Conservation (phyloP, 35 echinoderm and acorn worm species). For the Holothuria glaberrima region DNA sequence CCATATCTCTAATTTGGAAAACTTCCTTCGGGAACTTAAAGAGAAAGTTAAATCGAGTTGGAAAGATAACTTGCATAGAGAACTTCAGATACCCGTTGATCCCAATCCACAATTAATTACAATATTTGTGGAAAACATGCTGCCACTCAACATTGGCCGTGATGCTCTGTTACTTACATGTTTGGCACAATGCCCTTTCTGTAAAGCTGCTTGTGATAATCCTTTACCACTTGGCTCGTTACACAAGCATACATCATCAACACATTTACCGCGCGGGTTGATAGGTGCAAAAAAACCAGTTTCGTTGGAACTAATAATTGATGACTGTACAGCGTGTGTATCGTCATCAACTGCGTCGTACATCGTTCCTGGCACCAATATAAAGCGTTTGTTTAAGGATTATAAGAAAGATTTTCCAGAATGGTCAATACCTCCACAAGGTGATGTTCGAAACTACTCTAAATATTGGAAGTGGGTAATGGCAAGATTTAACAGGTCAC, state of each 20-base stretch:
- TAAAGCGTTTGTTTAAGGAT: background rate
- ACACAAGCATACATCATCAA: background rate
- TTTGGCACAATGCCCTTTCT: slow-evolving; percentile 19
- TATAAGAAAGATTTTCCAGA: slow-evolving; percentile 19
- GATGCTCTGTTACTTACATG: background rate
- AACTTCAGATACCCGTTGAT: background rate
- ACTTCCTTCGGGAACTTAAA: background rate
- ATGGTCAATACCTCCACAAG: background rate
- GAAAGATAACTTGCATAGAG: background rate
- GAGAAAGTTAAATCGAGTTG: background rate
- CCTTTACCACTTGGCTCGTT: background rate
- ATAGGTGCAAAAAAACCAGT: background rate
- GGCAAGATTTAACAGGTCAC: background rate
- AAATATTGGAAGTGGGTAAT: slow-evolving; percentile 22
- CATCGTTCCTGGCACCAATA: background rate
- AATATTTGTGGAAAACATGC: background rate
- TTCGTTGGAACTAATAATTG: background rate
- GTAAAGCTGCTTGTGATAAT: slow-evolving; percentile 25
- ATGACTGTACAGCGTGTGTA: background rate
- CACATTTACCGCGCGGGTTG: slow-evolving; percentile 7
- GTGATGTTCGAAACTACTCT: background rate
- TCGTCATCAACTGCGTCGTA: background rate
- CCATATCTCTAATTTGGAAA: no score
- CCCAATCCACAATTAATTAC: background rate
- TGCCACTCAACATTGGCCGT: background rate